Base-by-base conservation (phyloP, 2,888 invertebrate genomes). In the Hemithea aestivaria region DNA sequence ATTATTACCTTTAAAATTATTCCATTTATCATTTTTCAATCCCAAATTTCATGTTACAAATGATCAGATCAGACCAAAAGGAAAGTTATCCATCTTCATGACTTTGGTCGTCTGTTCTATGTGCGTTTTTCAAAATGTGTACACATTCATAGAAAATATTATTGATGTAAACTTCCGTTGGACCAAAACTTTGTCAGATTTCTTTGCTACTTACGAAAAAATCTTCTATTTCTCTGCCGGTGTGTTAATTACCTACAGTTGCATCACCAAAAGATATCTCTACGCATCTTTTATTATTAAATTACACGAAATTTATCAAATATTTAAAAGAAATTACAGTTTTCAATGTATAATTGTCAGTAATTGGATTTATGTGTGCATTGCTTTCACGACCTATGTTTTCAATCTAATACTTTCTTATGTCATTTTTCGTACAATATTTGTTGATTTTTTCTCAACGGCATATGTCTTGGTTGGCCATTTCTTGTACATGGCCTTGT, bases 61-160 rank as follows among this genome's bases (percentile, higher is more conserved):
- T 26, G 10, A 35, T 28, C 24, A 16, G 10, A 28, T 40, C 7
- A 28, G 9, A 5, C 11, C 35, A n/a, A 32, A 28, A 20, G 24
- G 34, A 10, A 4, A 2, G 2, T 6, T 25, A 6, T 25, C n/a
- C 6, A 34, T 7, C 7, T 1, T 24, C n/a, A 1, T 30, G 1
- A 39, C 5, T n/a, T 1, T 28, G n/a, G 1, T 24, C 6, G 9
- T 32, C 7, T 1, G 8, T 21, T 0, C 29, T 25, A n/a, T 8
- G 11, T 7, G 11, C 9, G n/a, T n/a, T n/a, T 1, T 11, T 10
- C 8, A 20, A 20, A 3, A 10, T 4, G 16, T 8, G 10, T 26
- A 7, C 29, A 9, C 5, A 2, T 2, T 9, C 2, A 21, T 4
- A 10, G 20, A 6, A 27, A 16, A 2, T 12, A 7, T 27, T 7